Conservation (phyloP, 2,888 invertebrate species). For the Melanostoma mellinum region DNA sequence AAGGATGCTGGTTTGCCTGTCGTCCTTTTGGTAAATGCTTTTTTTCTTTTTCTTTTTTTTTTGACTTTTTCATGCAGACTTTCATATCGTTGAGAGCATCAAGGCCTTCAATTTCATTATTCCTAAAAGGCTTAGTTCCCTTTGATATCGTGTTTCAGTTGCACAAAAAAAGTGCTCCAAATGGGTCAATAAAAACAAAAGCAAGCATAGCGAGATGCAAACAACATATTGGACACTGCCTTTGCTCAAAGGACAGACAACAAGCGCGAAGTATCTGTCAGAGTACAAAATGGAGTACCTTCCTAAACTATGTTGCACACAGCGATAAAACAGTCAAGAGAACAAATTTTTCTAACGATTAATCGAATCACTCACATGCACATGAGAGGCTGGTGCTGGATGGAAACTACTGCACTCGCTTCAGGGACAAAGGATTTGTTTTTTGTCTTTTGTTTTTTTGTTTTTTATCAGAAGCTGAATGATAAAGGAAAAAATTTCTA, state of each 20-base stretch:
- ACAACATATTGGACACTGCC: conserved; percentile 66
- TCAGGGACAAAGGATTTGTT: conserved; percentile 49
- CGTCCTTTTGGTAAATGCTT: background rate
- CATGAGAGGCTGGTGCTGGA: conserved; percentile 46
- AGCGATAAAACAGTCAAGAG: conserved; percentile 5
- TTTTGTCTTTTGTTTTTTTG: conserved; percentile 21
- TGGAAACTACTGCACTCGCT: conserved; percentile 63
- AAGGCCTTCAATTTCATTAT: conserved; percentile 71
- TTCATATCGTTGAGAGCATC: conserved; percentile 38
- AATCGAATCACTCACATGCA: conserved; percentile 72
- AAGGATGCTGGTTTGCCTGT: conserved; percentile 45
- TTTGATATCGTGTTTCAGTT: conserved; percentile 55
- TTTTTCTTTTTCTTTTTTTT: background rate
- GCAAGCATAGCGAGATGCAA: conserved; percentile 41
- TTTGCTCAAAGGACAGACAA: conserved; percentile 32
- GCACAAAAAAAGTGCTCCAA: conserved; percentile 60
- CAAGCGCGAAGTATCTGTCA: conserved; percentile 31
- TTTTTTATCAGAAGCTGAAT: conserved; percentile 28
- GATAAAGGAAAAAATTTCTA: conserved; percentile 40
- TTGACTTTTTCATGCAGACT: conserved; percentile 17
- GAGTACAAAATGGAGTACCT: conserved; percentile 65
- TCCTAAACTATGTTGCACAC: conserved; percentile 26
- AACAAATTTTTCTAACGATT: conserved; percentile 33
- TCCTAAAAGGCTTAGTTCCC: conserved; percentile 68
- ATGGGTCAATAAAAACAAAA: conserved; percentile 61